Base-by-base conservation (phyloP, 1,140 invertebrate species). In the Anoplophora glabripennis region DNA sequence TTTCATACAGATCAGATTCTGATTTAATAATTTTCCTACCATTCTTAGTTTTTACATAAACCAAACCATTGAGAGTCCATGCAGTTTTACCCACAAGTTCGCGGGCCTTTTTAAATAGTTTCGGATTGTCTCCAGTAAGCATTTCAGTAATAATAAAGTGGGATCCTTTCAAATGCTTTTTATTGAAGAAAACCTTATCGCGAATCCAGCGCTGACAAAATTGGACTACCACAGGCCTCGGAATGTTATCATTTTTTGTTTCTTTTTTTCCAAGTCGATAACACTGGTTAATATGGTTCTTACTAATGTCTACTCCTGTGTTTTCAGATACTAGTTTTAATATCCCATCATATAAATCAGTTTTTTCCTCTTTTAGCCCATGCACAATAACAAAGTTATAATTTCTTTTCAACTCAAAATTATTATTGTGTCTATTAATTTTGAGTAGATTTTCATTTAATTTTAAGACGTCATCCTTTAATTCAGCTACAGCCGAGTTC, bases 191-290 rank as follows among this genome's bases (percentile, higher is more conserved):
- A 17, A 48, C 46, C 12, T 34, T 48, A 18, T 48, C 17, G n/a
- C 34, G 1, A 9, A 48, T 48, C 46, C 21, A 48, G 21, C 12
- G 21, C 9, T 33, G 0, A 28, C 10, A 8, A 48, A 48, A 48
- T 48, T 33, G 11, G 34, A 48, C 46, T 28, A 28, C 46, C 8
- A 48, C 3, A 17, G 46, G 21, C 46, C 46, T 48, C 7, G 46
- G 46, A 1, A 28, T 48, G n/a, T 34, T 48, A 48, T 33, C 46
- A 28, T 48, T 17, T 28, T 28, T 17, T n/a, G n/a, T n/a, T n/a
- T n/a, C n/a, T 48, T 48, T 48, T 47, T 48, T 48, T 48, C 46
- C 46, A 17, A 48, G 21, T 18, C 46, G 0, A 45, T 45, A 45
- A 17, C 42, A 45, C n/a, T n/a, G 12, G 12, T 15, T 17, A 17